Percentiles rank a stretch among this genome's conserved stretches.
These are phyloP conservation scores for Psittacula echo DNA, from an alignment of 2,797 vertebrate genomes.

Conservation along the genomic window DNA sequence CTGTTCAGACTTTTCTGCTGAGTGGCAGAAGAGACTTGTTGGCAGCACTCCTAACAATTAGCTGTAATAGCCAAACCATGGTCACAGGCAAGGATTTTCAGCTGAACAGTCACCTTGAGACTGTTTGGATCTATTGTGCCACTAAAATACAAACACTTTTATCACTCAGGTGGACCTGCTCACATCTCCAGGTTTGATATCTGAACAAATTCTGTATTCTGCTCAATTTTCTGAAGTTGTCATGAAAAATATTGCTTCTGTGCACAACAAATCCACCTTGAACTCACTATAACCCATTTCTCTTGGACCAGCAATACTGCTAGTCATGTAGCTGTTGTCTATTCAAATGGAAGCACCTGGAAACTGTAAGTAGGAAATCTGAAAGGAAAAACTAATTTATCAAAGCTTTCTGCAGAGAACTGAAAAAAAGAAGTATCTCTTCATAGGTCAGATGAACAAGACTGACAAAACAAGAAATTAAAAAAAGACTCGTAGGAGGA, in stretches of 20 bases:
- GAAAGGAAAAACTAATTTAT: background rate
- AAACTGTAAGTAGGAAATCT: background rate
- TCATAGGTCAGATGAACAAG: background rate
- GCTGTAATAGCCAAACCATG: background rate
- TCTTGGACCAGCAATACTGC: background rate
- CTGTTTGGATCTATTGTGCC: background rate
- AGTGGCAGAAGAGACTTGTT: background rate
- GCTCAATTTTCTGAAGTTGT: background rate
- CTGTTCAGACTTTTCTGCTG: background rate
- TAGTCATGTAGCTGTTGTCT: background rate
- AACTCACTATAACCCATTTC: background rate
- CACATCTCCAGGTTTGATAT: background rate
- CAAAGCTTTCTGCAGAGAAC: background rate
- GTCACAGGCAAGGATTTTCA: slow-evolving; percentile 3
- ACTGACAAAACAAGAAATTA: background rate
- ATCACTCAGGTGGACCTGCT: background rate
- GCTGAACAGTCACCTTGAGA: background rate
- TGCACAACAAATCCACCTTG: background rate
- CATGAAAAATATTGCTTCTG: background rate
- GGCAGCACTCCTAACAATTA: background rate
- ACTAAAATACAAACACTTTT: background rate
- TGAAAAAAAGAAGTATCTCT: background rate
- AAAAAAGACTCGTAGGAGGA: background rate
- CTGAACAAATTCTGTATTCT: background rate
- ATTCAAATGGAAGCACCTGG: background rate